Conservation (phyloP, 2,888 invertebrate genomes). For the Hybos culiciformis region DNA sequence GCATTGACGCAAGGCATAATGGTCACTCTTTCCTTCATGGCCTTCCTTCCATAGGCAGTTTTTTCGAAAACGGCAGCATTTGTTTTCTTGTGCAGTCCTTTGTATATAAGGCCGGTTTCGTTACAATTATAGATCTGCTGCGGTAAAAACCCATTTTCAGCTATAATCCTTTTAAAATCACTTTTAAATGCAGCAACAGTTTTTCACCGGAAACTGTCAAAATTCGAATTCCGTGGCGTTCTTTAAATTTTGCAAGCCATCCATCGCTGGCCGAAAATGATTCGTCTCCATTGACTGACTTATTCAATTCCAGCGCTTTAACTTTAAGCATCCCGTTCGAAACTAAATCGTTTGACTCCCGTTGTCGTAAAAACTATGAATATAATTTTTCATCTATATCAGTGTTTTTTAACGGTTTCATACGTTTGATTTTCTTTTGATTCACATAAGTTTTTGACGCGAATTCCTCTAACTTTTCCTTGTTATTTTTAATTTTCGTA, state of each 20-base stretch:
- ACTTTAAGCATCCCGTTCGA: not conserved
- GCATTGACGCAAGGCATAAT: not conserved
- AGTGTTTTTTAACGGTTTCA: not conserved
- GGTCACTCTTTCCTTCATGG: not conserved
- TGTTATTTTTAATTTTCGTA: not conserved
- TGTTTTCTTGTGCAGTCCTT: not conserved
- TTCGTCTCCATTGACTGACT: not conserved
- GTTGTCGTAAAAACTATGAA: not conserved
- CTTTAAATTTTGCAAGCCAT: conserved; percentile 1
- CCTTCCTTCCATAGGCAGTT: not conserved
- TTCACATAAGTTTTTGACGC: not conserved
- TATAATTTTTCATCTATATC: not conserved
- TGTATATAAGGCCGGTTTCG: not conserved
- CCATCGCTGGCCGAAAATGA: not conserved
- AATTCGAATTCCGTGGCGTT: not conserved
- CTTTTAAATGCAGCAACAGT: not conserved
- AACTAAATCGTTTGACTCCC: not conserved
- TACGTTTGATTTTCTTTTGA: conserved; percentile 1
- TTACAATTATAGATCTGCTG: not conserved
- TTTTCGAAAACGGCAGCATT: conserved; percentile 1
- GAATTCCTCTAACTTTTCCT: not conserved
- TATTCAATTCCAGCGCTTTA: not conserved
- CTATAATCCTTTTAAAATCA: not conserved
- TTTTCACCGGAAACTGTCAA: conserved; percentile 1
- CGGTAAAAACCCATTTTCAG: not conserved